Conservation (phyloP, 2,797 vertebrate species). For the Sebastes melanostomus region DNA sequence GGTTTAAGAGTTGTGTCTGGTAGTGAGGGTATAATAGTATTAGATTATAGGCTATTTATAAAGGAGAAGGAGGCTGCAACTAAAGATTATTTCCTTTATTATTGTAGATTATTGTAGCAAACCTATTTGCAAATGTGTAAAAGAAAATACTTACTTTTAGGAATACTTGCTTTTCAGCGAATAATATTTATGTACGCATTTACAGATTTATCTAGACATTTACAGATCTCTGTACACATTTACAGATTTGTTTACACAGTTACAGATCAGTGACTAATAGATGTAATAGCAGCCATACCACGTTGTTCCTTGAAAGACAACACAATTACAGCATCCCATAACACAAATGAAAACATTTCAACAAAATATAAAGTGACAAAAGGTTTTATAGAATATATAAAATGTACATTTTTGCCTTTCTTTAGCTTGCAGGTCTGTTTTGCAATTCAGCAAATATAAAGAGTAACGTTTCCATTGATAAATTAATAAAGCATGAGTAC, state of each 20-base stretch:
- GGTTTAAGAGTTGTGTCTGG: background rate
- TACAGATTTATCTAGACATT: fast-evolving
- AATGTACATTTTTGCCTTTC: background rate
- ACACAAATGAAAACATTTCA: background rate
- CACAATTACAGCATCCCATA: background rate
- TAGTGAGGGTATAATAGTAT: background rate
- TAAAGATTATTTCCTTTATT: background rate
- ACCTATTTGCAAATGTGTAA: too few species aligned
- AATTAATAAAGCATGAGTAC: background rate
- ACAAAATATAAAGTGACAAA: background rate
- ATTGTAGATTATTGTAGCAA: background rate
- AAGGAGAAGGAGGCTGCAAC: background rate
- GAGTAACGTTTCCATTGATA: too few species aligned
- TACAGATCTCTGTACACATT: too few species aligned
- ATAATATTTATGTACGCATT: too few species aligned
- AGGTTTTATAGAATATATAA: background rate
- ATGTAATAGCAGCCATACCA: background rate
- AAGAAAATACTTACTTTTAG: too few species aligned
- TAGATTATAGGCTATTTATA: background rate
- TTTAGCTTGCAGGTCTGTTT: background rate
- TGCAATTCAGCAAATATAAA: too few species aligned
- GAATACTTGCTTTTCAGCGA: too few species aligned
- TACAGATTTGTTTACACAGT: too few species aligned
- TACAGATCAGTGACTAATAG: background rate
- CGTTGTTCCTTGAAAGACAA: background rate